A percentile compares a stretch with the other conserved stretches of the same genome.
Evolutionary conservation across 2,113 vertebrate species (phyloP).

Genomic region (Datnioides undecimradiatus): DNA sequence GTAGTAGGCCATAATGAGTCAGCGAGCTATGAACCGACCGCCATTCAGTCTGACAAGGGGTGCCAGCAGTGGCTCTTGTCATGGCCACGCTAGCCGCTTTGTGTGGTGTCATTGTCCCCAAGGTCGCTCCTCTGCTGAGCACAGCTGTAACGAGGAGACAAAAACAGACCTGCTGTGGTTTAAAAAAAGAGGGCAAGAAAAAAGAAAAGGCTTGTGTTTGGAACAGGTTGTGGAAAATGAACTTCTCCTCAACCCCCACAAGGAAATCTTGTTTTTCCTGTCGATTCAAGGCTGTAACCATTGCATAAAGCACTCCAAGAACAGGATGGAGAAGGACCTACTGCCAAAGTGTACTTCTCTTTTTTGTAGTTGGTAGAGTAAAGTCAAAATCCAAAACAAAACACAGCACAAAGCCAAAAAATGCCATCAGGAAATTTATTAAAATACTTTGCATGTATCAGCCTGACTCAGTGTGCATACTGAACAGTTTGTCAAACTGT

Average conservation of each 20-base stretch:
- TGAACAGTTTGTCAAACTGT: conserved; percentile 13
- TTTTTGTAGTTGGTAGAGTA: neutral
- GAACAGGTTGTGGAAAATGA: conserved; percentile 75
- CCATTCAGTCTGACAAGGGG: conserved; percentile 47
- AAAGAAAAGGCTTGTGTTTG: conserved; percentile 61
- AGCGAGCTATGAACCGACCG: conserved; percentile 49
- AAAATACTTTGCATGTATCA: neutral
- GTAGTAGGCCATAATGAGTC: conserved; percentile 55
- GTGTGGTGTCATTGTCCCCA: conserved; percentile 74
- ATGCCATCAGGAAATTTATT: neutral
- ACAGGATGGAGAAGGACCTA: conserved; percentile 1
- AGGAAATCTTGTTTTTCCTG: conserved; percentile 74
- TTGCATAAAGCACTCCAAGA: conserved; percentile 55
- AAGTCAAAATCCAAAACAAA: conserved; percentile 4
- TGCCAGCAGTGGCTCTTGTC: conserved; percentile 60
- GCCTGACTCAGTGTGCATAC: neutral
- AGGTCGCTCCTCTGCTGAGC: conserved; percentile 62
- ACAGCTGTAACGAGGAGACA: conserved; percentile 71
- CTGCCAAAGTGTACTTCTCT: neutral
- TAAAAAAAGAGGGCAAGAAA: conserved; percentile 27
- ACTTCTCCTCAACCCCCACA: conserved; percentile 66
- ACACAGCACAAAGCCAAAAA: neutral
- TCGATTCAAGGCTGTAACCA: conserved; percentile 53
- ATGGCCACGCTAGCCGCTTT: conserved; percentile 58
- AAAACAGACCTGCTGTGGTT: conserved; percentile 61